Conservation (phyloP, 2,888 invertebrate species). For the Nebria salina region DNA sequence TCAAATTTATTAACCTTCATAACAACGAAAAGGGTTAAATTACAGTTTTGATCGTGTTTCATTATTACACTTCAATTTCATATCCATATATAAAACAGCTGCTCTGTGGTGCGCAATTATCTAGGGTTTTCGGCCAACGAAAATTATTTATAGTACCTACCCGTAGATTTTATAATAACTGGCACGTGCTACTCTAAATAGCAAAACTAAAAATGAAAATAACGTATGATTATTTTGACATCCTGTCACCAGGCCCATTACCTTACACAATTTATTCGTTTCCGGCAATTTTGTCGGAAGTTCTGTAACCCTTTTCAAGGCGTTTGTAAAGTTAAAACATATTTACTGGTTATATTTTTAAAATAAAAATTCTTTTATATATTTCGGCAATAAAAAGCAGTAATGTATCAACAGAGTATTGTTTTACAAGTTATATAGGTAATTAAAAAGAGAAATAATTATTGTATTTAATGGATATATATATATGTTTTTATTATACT, state of each 20-base stretch:
- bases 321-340: no score
- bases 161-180: neutral
- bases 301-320: neutral
- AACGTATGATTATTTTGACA: neutral
- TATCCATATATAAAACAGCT: neutral
- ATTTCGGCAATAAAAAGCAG: no score
- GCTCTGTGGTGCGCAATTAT: neutral
- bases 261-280: neutral
- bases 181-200: neutral
- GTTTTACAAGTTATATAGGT: no score
- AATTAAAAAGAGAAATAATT: no score
- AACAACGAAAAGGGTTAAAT: neutral
- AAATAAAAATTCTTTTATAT: no score
- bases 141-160: neutral
- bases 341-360: no score
- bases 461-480: no score
- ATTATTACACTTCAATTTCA: no score
- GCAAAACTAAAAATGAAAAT: neutral
- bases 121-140: neutral
- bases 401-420: no score
- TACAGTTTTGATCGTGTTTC: neutral
- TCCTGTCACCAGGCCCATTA: neutral
- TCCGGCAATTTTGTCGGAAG: neutral
- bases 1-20: neutral
- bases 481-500: neutral